Percentiles rank a stretch among this genome's conserved stretches.
These are phyloP conservation scores for Dasypus novemcinctus DNA, from an alignment of 2,113 vertebrate species.

Conservation along the genomic window DNA sequence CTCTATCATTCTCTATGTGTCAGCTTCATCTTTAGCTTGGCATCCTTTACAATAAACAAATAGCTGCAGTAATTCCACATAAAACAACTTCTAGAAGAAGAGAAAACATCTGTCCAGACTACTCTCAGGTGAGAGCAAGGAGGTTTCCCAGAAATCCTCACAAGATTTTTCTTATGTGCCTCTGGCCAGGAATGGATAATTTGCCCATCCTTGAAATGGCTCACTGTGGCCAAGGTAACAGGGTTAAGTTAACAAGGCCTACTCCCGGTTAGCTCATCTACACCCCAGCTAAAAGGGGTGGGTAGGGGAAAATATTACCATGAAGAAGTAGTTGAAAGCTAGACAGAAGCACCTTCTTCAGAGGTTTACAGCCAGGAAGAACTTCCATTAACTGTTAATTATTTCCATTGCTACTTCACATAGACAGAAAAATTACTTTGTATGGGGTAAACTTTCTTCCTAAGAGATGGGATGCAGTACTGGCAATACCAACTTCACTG, in stretches of 20 bases:
- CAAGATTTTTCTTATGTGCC: neutral
- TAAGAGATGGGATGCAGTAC: neutral
- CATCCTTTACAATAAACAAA: neutral
- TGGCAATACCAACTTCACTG: neutral
- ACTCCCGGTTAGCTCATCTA: neutral
- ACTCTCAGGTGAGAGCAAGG: neutral
- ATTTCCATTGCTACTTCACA: neutral
- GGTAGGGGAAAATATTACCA: neutral
- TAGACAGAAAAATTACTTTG: neutral
- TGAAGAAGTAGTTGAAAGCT: neutral
- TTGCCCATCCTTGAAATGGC: neutral
- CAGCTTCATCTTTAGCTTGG: slow-evolving; percentile 3
- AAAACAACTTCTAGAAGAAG: neutral
- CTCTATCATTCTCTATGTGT: neutral
- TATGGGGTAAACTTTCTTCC: neutral
- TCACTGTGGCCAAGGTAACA: neutral
- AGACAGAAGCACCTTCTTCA: neutral
- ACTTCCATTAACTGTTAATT: neutral
- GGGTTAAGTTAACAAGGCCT: neutral
- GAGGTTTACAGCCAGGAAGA: neutral
- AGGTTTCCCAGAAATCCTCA: slow-evolving; percentile 11
- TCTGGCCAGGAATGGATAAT: neutral
- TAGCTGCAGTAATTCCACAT: neutral
- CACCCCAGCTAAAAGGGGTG: neutral
- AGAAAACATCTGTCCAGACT: neutral